phyloP scores from a whole-genome alignment of 2,888 invertebrate species.

The Melanostoma scalare region DNA sequence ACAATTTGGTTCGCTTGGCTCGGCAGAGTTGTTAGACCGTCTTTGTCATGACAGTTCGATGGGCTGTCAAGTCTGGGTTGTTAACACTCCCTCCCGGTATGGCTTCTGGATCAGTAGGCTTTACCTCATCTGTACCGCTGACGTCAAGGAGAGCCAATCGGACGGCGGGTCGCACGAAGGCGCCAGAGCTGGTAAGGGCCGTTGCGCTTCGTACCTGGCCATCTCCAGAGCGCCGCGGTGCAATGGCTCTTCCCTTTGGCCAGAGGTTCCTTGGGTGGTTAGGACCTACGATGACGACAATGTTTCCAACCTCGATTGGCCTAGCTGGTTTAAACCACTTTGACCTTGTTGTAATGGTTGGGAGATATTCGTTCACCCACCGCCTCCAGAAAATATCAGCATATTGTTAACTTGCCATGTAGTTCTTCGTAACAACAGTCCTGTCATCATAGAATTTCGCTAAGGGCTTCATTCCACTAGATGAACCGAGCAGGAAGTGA shows the following conservation, averaged over 20 bases:
- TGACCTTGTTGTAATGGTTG: slow-evolving; percentile 16
- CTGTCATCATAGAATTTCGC: slow-evolving; percentile 31
- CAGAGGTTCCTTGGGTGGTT: slow-evolving; percentile 59
- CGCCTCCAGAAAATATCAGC: slow-evolving; percentile 55
- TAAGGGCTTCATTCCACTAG: slow-evolving; percentile 40
- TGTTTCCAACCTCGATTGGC: too few species aligned
- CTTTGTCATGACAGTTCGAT: too few species aligned
- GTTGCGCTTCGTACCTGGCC: slow-evolving; percentile 51
- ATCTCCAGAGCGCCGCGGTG: slow-evolving; percentile 8
- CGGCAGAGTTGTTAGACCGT: too few species aligned
- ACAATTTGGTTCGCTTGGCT: too few species aligned
- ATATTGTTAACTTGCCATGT: slow-evolving; percentile 55
- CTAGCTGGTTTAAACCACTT: slow-evolving; percentile 14
- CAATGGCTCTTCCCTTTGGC: slow-evolving; percentile 47
- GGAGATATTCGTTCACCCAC: slow-evolving; percentile 59
- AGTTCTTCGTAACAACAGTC: slow-evolving; percentile 13
- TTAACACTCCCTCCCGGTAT: slow-evolving; percentile 23
- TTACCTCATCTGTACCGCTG: slow-evolving; percentile 28
- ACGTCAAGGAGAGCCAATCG: slow-evolving; percentile 59
- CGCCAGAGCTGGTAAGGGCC: slow-evolving; percentile 30
- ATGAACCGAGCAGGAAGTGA: slow-evolving; percentile 51
- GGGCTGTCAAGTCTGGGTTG: neutral
- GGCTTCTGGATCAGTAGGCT: slow-evolving; percentile 35
- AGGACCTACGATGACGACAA: too few species aligned
- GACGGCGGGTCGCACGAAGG: slow-evolving; percentile 42